phyloP scores from a whole-genome alignment of 2,113 vertebrate genomes.

The Callospermophilus lateralis region DNA sequence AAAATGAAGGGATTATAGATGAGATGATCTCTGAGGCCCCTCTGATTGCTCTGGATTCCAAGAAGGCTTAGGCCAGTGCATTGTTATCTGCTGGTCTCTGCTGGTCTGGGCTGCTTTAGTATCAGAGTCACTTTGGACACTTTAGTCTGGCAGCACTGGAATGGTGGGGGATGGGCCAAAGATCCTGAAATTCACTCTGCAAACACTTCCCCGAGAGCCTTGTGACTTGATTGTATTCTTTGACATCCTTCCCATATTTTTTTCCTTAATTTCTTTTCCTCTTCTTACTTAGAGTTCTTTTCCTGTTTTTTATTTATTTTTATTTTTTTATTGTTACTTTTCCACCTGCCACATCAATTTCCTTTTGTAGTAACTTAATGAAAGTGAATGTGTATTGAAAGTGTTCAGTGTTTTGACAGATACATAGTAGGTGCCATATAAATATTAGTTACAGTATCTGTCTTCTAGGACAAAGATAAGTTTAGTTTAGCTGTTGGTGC shows the following conservation, averaged over 20 bases:
- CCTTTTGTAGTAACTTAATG: neutral
- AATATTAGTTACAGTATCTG: neutral
- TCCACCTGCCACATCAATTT: neutral
- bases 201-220: neutral
- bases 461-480: neutral
- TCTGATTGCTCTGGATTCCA: neutral
- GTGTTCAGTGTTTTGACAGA: neutral
- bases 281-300: slow-evolving; percentile 1
- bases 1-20: neutral
- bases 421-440: neutral
- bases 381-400: neutral
- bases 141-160: slow-evolving; percentile 13
- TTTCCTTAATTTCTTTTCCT: slow-evolving; percentile 12
- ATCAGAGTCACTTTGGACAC: slow-evolving; percentile 10
- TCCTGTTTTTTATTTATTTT: neutral
- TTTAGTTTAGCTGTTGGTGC: neutral
- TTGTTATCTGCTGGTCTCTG: neutral
- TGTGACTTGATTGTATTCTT: neutral
- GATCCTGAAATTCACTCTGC: slow-evolving; percentile 16
- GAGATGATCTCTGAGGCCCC: neutral
- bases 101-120: slow-evolving; percentile 1
- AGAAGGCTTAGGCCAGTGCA: neutral
- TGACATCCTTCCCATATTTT: slow-evolving; percentile 1
- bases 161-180: neutral
- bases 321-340: neutral